Conservation (phyloP, 2,888 invertebrate genomes). For the Trachelus tabidus region DNA sequence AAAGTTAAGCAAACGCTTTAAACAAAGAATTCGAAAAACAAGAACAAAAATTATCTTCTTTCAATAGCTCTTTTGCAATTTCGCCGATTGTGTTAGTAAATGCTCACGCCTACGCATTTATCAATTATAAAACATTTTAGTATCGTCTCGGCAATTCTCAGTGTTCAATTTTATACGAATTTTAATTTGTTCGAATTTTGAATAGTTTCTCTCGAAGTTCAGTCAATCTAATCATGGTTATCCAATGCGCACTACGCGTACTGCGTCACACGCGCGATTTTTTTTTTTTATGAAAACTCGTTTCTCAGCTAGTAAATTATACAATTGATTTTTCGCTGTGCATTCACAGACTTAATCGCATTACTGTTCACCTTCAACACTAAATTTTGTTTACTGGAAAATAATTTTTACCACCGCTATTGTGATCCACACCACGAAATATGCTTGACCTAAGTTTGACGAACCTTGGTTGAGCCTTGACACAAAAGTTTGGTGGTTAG, state of each 20-base stretch:
- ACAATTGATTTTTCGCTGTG: too few relatives aligned
- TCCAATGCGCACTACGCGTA: too few relatives aligned
- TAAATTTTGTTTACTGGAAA: background rate
- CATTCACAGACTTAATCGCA: too few relatives aligned
- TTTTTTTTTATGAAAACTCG: too few relatives aligned
- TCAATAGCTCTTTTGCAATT: conserved; percentile 5
- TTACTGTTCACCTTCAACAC: too few relatives aligned
- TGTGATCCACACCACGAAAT: conserved; percentile 23
- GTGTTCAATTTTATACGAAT: background rate
- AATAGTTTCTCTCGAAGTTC: conserved; percentile 14
- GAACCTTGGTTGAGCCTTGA: conserved; percentile 29
- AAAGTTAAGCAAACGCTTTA: conserved; percentile 37
- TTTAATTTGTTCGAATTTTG: background rate
- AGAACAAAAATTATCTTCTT: conserved; percentile 36
- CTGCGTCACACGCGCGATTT: too few relatives aligned
- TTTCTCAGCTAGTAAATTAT: too few relatives aligned
- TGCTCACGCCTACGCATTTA: too few relatives aligned
- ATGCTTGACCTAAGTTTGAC: conserved; percentile 11
- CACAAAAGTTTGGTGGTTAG: conserved; percentile 14
- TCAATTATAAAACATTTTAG: too few relatives aligned
- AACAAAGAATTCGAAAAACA: conserved; percentile 43
- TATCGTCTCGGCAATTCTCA: background rate
- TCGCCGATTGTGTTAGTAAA: background rate
- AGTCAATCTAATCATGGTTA: too few relatives aligned
- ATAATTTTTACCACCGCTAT: conserved; percentile 13